A percentile compares a stretch with the other conserved stretches of the same genome.
Conservation (phyloP, 2,113 vertebrate species). For the Solenodon paradoxus region DNA sequence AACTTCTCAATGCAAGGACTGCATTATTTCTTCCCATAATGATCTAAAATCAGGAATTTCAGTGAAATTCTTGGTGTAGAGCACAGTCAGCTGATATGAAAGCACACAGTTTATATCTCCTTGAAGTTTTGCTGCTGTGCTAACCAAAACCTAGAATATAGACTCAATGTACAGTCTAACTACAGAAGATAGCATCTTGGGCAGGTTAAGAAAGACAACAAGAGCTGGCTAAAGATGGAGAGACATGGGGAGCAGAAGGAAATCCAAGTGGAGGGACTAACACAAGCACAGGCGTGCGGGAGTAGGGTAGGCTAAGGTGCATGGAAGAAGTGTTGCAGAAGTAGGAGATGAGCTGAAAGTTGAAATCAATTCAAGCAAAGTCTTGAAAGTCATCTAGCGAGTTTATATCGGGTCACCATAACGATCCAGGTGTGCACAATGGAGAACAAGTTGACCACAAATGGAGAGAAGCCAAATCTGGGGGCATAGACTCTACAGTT, state of each 20-base stretch:
- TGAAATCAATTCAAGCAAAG: neutral
- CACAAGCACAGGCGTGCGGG: accelerated
- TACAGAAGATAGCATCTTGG: neutral
- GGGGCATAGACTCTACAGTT: neutral
- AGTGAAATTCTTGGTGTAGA: neutral
- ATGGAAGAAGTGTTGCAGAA: too few species aligned
- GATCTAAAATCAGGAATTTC: neutral
- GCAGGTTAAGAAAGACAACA: neutral
- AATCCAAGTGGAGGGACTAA: neutral
- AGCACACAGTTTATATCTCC: neutral
- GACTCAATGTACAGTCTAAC: neutral
- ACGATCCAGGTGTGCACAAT: too few species aligned
- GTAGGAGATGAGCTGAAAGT: neutral
- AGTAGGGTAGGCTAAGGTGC: neutral
- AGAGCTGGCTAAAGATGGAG: neutral
- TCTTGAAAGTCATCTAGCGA: neutral
- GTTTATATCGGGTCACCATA: neutral
- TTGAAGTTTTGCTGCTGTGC: neutral
- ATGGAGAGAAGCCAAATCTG: neutral
- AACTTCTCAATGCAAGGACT: neutral
- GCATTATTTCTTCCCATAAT: neutral
- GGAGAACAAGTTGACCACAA: neutral
- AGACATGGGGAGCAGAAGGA: neutral
- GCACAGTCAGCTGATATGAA: neutral
- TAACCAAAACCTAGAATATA: neutral